Base-by-base conservation (phyloP, 2,888 invertebrate genomes). In the Andrena marginata region DNA sequence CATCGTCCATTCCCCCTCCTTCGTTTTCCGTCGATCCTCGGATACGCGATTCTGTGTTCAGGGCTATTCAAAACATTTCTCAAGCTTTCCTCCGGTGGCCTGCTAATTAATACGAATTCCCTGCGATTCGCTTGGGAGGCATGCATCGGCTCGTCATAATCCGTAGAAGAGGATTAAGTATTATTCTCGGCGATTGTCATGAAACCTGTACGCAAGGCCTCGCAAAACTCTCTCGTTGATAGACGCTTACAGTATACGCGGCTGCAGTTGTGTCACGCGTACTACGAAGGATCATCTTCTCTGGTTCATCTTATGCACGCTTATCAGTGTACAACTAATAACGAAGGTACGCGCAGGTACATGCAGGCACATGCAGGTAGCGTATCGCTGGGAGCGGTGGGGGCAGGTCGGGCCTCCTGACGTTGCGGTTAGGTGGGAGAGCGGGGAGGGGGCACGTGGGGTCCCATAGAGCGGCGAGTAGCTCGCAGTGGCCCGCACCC, bases 401-500 rank as follows among this genome's bases (percentile, higher is more conserved):
- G 72, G 76, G 71, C 63, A 63, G 49, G 54, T 70, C 68, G 65
- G 63, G 68, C 75, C 64, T 72, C n/a, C 42, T 54, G 68, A 59
- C 4, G 23, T 10, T 23, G 8, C 16, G 56, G 42, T 42, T 42
- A 35, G 65, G 65, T 13, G 13, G 42, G 33, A 60, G n/a, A 68
- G 69, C 16, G 16, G 29, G 76, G 77, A 26, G 65, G 65, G 80
- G 82, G 64, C 73, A 73, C 59, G 59, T 82, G 82, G 84, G 71
- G 84, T 74, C 84, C 84, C 81, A 86, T 84, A 82, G 86, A 79
- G 73, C 73, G 65, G 63, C 56, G 88, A 85, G 85, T 84, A 77
- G 73, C 84, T 80, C 83, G 84, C 82, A 65, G 86, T 85, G 84
- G 85, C 80, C 86, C 86, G 87, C 86, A 89, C 89, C 89, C 87